Conservation (phyloP, 2,113 vertebrate genomes). For the Carassius gibelio region DNA sequence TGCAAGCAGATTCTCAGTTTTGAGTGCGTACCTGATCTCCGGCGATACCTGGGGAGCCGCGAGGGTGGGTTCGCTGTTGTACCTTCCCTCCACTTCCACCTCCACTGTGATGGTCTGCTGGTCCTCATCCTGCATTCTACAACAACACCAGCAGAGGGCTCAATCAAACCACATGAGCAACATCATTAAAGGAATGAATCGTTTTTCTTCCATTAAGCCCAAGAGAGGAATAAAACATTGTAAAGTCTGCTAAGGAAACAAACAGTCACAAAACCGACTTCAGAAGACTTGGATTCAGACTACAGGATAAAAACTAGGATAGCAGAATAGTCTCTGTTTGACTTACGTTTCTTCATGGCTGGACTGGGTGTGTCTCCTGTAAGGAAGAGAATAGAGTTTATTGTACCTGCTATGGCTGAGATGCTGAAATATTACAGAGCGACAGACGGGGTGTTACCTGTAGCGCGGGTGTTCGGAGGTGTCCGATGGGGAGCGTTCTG, state of each 20-base stretch:
- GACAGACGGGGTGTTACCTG: constrained; percentile 73
- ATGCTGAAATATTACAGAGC: neutral
- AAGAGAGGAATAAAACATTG: neutral
- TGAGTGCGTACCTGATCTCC: constrained; percentile 66
- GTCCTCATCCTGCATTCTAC: constrained; percentile 88
- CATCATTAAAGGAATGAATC: too few relatives aligned
- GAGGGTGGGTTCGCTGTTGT: constrained; percentile 75
- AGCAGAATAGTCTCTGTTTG: too few relatives aligned
- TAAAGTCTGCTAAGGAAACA: neutral
- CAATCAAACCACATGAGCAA: neutral
- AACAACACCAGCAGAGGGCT: constrained; percentile 51
- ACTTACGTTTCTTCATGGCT: constrained; percentile 91
- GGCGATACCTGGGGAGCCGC: constrained; percentile 65
- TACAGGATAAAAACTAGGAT: too few relatives aligned
- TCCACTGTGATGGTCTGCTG: constrained; percentile 91
- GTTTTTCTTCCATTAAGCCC: neutral
- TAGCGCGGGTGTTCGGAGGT: constrained; percentile 89
- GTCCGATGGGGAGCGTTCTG: constrained; percentile 92
- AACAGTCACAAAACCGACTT: too few relatives aligned
- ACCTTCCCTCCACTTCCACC: constrained; percentile 82
- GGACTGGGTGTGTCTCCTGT: constrained; percentile 92
- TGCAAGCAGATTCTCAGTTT: neutral
- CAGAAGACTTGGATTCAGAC: too few relatives aligned
- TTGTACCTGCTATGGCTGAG: neutral
- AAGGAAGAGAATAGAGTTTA: constrained; percentile 45